Conservation (phyloP, 2,888 invertebrate genomes). For the Rhogogaster chlorosoma region DNA sequence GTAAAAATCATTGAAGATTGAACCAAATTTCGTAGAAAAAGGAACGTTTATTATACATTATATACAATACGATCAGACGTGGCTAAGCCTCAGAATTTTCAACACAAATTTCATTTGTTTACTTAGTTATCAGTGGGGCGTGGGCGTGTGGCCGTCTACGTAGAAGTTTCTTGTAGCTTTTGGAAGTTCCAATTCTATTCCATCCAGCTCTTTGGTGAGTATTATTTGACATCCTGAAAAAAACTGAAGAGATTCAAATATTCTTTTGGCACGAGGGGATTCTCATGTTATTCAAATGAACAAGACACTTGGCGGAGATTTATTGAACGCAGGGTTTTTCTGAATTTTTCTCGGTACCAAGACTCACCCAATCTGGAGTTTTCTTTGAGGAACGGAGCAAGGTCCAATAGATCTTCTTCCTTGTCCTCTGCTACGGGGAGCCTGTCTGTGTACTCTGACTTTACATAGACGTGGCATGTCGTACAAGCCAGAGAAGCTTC, state of each 20-base stretch:
- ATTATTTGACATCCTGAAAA: constrained; percentile 92
- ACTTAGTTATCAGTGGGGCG: constrained; percentile 87
- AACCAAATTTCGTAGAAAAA: neutral
- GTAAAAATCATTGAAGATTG: neutral
- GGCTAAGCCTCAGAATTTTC: neutral
- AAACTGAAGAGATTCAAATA: constrained; percentile 6
- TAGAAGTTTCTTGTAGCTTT: constrained; percentile 97
- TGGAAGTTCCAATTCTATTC: constrained; percentile 90
- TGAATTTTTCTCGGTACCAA: neutral
- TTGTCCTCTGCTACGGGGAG: constrained; percentile 91
- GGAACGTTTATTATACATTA: constrained; percentile 35
- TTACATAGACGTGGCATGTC: constrained; percentile 98
- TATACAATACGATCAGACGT: constrained; percentile 11
- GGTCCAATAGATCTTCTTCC: constrained; percentile 97
- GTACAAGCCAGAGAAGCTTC: constrained; percentile 99
- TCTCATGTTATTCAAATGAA: neutral
- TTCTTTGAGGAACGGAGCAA: constrained; percentile 97
- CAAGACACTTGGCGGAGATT: neutral
- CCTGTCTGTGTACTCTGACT: constrained; percentile 85
- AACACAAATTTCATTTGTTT: neutral
- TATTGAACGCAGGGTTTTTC: neutral
- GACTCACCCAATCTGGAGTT: constrained; percentile 92
- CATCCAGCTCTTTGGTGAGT: constrained; percentile 92
- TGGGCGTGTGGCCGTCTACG: constrained; percentile 98
- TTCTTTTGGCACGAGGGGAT: neutral